Percentiles rank a stretch among this genome's conserved stretches.
phyloP scores from a whole-genome alignment of 92 coral and sea anemone species.

The Anthopleura xanthogrammica region DNA sequence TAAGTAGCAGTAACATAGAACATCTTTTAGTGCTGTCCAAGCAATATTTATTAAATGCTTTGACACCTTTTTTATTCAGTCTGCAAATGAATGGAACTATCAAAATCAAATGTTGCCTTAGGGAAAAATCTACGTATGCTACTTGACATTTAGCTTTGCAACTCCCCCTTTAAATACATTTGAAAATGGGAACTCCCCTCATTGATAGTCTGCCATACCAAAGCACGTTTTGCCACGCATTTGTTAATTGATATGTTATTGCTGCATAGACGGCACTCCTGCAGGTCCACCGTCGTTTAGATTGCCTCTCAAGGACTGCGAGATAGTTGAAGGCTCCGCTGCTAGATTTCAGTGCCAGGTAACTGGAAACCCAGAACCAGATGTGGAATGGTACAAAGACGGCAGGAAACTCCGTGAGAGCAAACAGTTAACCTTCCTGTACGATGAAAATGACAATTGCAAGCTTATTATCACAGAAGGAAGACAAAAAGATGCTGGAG shows the following conservation, averaged over 20 bases:
- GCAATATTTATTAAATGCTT: no score
- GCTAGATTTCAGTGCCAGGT: constrained; percentile 97
- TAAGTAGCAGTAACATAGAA: background rate
- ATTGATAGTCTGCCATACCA: constrained; percentile 8
- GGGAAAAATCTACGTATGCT: background rate
- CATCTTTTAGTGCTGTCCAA: no score
- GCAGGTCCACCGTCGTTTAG: constrained; percentile 93
- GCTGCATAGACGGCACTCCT: constrained; percentile 89
- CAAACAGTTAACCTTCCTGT: constrained; percentile 92
- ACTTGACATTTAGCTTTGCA: background rate
- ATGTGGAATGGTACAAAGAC: constrained; percentile 91
- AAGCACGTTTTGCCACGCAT: constrained; percentile 35
- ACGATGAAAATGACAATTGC: constrained; percentile 92
- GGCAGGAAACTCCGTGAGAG: constrained; percentile 84
- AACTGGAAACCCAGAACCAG: constrained; percentile 92
- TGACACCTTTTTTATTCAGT: no score
- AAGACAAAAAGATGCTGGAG: constrained; percentile 89
- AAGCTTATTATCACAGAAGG: constrained; percentile 93
- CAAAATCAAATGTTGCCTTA: background rate
- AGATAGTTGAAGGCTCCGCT: constrained; percentile 91
- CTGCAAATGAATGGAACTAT: no score
- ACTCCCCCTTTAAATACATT: background rate
- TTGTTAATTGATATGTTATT: constrained; percentile 41
- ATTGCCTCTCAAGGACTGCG: constrained; percentile 85
- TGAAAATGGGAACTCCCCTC: constrained; percentile 29